Evolutionary conservation across 2,797 vertebrate species (phyloP).

Genomic region (Channa striata): DNA sequence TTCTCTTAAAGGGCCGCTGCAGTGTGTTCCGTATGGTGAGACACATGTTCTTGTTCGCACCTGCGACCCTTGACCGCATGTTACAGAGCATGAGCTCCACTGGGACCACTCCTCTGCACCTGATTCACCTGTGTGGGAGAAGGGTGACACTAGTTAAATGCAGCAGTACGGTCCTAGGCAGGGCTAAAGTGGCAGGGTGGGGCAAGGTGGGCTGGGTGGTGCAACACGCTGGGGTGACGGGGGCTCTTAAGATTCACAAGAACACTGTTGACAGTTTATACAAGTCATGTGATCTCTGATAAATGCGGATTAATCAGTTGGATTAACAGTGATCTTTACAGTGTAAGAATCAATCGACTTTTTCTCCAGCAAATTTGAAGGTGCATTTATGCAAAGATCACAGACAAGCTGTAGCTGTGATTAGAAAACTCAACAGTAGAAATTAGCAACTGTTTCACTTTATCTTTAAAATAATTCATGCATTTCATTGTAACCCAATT

Average conservation of each 20-base stretch:
- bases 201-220: constrained; percentile 61
- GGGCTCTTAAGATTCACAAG: constrained; percentile 44
- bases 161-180: constrained; percentile 83
- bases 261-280: constrained; percentile 55
- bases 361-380: constrained; percentile 24
- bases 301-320: constrained; percentile 54
- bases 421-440: constrained; percentile 49
- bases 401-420: constrained; percentile 66
- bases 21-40: constrained; percentile 99
- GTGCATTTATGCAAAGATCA: constrained; percentile 82
- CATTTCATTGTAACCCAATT: constrained; percentile 73
- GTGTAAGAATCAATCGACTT: constrained; percentile 21
- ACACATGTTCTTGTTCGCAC: constrained; percentile 99
- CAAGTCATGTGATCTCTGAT: constrained; percentile 79
- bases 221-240: constrained; percentile 51
- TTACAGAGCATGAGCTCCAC: constrained; percentile 99
- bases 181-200: constrained; percentile 54
- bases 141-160: constrained; percentile 91
- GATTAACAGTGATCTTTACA: constrained; percentile 25
- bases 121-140: constrained; percentile 99
- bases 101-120: constrained; percentile 99
- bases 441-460: constrained; percentile 65
- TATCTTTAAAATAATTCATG: constrained; percentile 72
- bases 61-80: constrained; percentile 99
- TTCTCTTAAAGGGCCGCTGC: constrained; percentile 99